Percentiles rank a stretch among this genome's conserved stretches.
phyloP scores from a whole-genome alignment of 2,888 invertebrate species.

The Matsumyia berberina region DNA sequence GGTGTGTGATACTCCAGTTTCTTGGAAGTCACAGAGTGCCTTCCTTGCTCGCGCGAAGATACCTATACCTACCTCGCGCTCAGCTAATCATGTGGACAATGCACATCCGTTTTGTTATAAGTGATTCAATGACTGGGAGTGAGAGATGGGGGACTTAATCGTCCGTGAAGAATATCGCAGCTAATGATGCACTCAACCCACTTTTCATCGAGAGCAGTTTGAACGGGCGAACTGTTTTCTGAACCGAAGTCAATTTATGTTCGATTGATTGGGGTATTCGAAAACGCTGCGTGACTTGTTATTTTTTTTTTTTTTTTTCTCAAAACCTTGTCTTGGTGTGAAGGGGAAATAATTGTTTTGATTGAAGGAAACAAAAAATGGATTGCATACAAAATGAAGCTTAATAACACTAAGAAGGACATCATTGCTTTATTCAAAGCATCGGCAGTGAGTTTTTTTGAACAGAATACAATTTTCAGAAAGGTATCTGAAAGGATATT shows the following conservation, averaged over 20 bases:
- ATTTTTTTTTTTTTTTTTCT: constrained; percentile 2
- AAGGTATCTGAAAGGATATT: no score
- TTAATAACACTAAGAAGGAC: no score
- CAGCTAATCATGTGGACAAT: constrained; percentile 75
- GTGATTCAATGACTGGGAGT: constrained; percentile 58
- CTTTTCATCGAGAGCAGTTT: constrained; percentile 68
- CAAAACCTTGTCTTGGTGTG: not conserved
- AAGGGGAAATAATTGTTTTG: constrained; percentile 37
- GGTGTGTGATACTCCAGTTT: constrained; percentile 72
- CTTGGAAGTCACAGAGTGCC: constrained; percentile 60
- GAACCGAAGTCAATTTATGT: constrained; percentile 47
- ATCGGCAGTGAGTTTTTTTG: no score
- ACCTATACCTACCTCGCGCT: constrained; percentile 31
- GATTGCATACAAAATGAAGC: not conserved
- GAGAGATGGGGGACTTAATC: constrained; percentile 60
- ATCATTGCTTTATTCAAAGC: not conserved
- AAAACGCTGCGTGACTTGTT: constrained; percentile 47
- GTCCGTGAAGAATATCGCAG: constrained; percentile 67
- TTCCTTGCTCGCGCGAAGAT: constrained; percentile 44
- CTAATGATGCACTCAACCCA: constrained; percentile 75
- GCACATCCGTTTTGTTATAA: constrained; percentile 75
- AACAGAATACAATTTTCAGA: no score
- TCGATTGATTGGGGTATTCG: constrained; percentile 58
- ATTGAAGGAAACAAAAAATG: not conserved
- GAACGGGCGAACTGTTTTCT: constrained; percentile 46